These are phyloP conservation scores for Hyposoter dolosus DNA, from an alignment of 2,888 invertebrate species.

Conservation along the genomic window DNA sequence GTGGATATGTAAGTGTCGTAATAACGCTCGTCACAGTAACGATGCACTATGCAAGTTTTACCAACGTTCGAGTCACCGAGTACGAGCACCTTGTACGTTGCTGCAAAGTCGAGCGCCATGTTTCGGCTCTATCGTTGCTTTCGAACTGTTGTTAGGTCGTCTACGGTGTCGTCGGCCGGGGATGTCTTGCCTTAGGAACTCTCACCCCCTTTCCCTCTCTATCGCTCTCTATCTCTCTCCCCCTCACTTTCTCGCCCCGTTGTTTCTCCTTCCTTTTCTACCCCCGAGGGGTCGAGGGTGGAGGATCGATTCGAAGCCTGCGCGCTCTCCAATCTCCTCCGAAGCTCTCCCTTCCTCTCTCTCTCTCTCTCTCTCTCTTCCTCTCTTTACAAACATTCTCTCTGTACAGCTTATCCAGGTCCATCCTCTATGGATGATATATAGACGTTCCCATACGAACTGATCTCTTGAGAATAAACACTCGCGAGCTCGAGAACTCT, in stretches of 20 bases:
- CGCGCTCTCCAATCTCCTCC: slow-evolving; percentile 75
- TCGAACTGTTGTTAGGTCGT: slow-evolving; percentile 80
- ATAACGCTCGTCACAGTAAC: slow-evolving; percentile 95
- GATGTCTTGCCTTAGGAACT: slow-evolving; percentile 68
- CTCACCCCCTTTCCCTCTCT: slow-evolving; percentile 45
- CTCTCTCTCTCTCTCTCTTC: slow-evolving; percentile 4
- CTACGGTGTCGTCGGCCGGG: slow-evolving; percentile 78
- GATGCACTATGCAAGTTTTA: slow-evolving; percentile 95
- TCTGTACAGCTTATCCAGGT: slow-evolving; percentile 35
- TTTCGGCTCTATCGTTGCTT: slow-evolving; percentile 76
- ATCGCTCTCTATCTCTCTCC: slow-evolving; percentile 22
- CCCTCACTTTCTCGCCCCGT: slow-evolving; percentile 35
- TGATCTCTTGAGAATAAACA: slow-evolving; percentile 21
- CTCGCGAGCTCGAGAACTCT: slow-evolving; percentile 20
- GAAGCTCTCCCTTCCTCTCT: slow-evolving; percentile 51
- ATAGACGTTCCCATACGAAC: background rate
- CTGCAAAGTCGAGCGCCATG: slow-evolving; percentile 94
- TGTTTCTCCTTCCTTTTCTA: slow-evolving; percentile 40
- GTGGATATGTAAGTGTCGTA: slow-evolving; percentile 96
- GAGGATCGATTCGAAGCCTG: slow-evolving; percentile 81
- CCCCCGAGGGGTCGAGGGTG: slow-evolving; percentile 61
- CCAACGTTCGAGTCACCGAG: slow-evolving; percentile 96
- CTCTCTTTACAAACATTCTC: slow-evolving; percentile 64
- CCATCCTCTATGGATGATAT: slow-evolving; percentile 24
- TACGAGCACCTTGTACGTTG: slow-evolving; percentile 94